Base-by-base conservation (phyloP, 2,113 vertebrate species). In the Pachycephala philippinensis region DNA sequence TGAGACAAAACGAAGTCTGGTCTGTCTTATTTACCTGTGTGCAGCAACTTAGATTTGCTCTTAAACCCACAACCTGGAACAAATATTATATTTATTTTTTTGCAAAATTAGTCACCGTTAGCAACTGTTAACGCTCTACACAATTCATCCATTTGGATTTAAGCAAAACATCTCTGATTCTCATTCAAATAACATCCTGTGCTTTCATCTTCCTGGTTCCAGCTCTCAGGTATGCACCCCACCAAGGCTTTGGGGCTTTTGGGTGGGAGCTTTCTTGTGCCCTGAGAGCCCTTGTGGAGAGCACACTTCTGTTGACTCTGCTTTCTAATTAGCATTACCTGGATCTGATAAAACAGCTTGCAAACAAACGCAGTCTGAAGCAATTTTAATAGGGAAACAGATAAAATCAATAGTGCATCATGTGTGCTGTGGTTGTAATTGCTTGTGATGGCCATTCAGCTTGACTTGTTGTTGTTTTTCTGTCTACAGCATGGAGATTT, bases 281-380 rank as follows among this genome's bases (percentile, higher is more conserved):
- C 27, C 21, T 1, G 1, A 64, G 31, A 92, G 65, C 57, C 22
- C 33, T 60, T 4, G 1, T 44, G 74, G 70, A 68, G n/a, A 72
- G 20, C 21, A 53, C 3, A 0, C 26, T 87, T 90, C 79, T 80
- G 26, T 53, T 93, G 69, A 35, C 39, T 80, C 63, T 90, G 70
- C 75, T 87, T 83, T 85, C 13, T 49, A 87, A 87, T 91, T 84
- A 94, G 15, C 59, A 23, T 61, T 90, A 74, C 71, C 78, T 77
- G 44, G 88, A 94, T 90, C 89, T 80, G 90, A 91, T 84, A 94
- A 96, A 90, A 50, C 42, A 20, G n/a, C 84, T 93, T 76, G 68
- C 77, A 96, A 96, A 96, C 87, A 95, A 93, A 81, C 1, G 0
- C 75, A 35, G n/a, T 83, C 85, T 90, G 60, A 77, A 82, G 63